Evolutionary conservation across 2,113 vertebrate genomes (phyloP), one percentile per base, ranked within the genome.

Genomic region (Sitta europaea): DNA sequence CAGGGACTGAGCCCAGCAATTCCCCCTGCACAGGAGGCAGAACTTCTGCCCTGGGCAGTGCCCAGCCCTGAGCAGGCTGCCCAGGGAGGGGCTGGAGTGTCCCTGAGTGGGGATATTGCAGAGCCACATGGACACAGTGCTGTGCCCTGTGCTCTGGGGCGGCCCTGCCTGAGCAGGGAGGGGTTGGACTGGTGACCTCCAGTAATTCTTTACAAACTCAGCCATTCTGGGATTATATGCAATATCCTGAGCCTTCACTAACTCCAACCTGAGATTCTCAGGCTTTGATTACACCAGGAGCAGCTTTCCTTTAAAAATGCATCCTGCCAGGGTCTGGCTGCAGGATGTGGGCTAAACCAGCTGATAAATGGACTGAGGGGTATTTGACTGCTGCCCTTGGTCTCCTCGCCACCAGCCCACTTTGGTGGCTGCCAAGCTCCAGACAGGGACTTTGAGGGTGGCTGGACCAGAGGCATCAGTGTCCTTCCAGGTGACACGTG

Each of bases 391-490:
- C 14, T 59, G 45, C 17, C 43, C 9, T 84, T 47, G 38, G 5
- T n/a, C 40, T 79, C 40, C 36, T 53, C 24, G 48, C n/a, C 24
- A 27, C 33, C 43, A 25, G 14, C 4, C 5, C 19, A 57, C 66
- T 43, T 55, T 0, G 0, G 33, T 23, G 42, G 18, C 31, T 59
- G 31, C 38, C 14, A 6, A 9, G 40, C 54, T 85, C 38, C 51
- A 62, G 53, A 59, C 1, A 0, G 33, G 21, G 15, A 35, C 31
- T 1, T 2, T 48, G 61, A 48, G 35, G 14, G 12, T 57, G 21
- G 11, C 0, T 22, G 28, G n/a, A 76, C 20, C n/a, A 59, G 57
- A 53, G 45, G 5, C 24, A n/a, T 31, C 65, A 10, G 19, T 21
- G 27, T 53, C 22, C 65, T 67, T 54, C 74, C 57, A 91, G 71